Conservation (phyloP, 2,888 invertebrate species). For the Drosophila stalkeri region DNA sequence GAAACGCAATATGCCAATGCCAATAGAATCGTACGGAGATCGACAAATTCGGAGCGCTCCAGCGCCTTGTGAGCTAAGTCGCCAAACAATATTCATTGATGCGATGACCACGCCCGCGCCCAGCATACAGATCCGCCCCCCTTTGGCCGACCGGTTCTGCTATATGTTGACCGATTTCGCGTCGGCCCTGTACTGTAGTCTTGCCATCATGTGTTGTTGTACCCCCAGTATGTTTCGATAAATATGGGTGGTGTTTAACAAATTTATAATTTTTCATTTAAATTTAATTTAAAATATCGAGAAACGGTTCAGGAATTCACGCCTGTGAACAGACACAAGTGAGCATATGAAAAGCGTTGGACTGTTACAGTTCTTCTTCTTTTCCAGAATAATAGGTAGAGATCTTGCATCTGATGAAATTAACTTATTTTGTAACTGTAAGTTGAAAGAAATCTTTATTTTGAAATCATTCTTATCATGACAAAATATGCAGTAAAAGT, state of each 20-base stretch:
- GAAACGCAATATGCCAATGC: neutral
- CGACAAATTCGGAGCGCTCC: neutral
- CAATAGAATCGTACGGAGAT: constrained; percentile 1
- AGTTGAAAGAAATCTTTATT: neutral
- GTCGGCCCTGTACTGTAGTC: constrained; percentile 69
- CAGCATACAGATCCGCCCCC: constrained; percentile 40
- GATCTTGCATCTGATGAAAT: neutral
- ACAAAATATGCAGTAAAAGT: neutral
- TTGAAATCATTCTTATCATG: constrained; percentile 1
- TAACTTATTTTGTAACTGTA: neutral
- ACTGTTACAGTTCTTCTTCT: neutral
- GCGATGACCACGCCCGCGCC: constrained; percentile 44
- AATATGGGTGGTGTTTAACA: constrained; percentile 8
- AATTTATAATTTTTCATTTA: neutral
- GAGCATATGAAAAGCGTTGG: neutral
- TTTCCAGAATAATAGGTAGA: neutral
- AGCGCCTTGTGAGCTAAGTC: constrained; percentile 57
- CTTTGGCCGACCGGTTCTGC: constrained; percentile 69
- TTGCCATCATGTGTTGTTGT: constrained; percentile 75
- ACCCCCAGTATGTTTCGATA: constrained; percentile 68
- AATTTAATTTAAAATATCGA: neutral
- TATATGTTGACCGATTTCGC: constrained; percentile 73
- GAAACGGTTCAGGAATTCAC: neutral
- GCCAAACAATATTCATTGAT: constrained; percentile 62
- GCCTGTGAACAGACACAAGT: neutral